Evolutionary conservation across 1,140 invertebrate genomes (phyloP).

Genomic region (Semibalanus balanoides): DNA sequence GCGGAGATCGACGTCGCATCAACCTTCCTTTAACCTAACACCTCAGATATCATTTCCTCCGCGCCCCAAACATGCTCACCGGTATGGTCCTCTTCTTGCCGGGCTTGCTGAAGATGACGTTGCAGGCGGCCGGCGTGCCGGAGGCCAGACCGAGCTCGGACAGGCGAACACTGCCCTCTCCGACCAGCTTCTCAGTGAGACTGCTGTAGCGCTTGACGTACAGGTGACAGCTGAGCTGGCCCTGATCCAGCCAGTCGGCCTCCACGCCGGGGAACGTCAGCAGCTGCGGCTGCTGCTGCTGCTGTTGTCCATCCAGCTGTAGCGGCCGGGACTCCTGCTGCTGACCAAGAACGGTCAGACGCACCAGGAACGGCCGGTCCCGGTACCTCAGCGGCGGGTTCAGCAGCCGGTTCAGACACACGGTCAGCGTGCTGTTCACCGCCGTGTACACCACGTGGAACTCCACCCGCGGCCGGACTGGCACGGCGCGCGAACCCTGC

Average conservation of each 20-base stretch:
- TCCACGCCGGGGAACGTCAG: neutral
- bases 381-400: neutral
- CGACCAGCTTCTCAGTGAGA: neutral
- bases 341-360: neutral
- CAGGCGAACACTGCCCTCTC: neutral
- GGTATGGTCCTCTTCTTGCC: neutral
- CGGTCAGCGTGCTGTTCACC: neutral
- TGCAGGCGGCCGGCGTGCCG: neutral
- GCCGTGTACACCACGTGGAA: slow-evolving; percentile 8
- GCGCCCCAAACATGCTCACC: neutral
- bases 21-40: too few species aligned
- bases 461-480: neutral
- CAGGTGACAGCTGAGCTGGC: neutral
- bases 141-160: neutral
- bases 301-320: neutral
- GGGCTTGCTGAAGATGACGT: neutral
- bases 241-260: neutral
- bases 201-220: neutral
- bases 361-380: neutral
- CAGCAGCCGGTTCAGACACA: neutral
- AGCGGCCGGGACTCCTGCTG: neutral
- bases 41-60: too few species aligned
- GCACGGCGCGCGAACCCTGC: neutral
- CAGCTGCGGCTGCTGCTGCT: neutral
- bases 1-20: too few species aligned